phyloP scores from a whole-genome alignment of 2,797 vertebrate genomes.

The Orientallactaga sibirica region DNA sequence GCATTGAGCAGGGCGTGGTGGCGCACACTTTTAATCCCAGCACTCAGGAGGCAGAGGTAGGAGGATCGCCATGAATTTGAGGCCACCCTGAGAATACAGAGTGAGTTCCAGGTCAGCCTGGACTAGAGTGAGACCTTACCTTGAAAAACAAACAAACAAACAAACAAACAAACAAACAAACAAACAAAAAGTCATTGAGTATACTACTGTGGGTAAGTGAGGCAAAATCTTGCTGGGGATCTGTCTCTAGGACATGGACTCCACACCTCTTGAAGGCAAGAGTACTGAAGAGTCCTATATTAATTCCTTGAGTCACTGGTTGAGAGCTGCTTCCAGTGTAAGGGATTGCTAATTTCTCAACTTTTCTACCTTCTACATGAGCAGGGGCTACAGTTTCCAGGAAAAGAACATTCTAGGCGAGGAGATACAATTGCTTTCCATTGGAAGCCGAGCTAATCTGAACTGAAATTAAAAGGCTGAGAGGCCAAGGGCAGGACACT shows the following conservation, averaged over 20 bases:
- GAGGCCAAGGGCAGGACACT: slow-evolving; percentile 7
- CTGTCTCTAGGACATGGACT: background rate
- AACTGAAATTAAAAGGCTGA: background rate
- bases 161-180: too few relatives aligned
- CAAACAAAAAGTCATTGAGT: too few relatives aligned
- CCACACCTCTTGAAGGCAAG: background rate
- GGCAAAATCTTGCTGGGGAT: background rate
- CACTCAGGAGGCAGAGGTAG: too few relatives aligned
- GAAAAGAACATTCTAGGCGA: background rate
- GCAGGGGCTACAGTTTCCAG: background rate
- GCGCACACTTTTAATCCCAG: too few relatives aligned
- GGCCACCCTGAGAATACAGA: too few relatives aligned
- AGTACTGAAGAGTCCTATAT: too few relatives aligned
- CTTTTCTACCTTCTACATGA: background rate
- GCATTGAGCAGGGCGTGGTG: background rate
- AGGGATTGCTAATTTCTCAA: background rate
- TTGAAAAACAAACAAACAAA: too few relatives aligned
- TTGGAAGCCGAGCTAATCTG: background rate
- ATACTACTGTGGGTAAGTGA: background rate
- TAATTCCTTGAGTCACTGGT: background rate
- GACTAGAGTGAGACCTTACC: too few relatives aligned
- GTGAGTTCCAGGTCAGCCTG: too few relatives aligned
- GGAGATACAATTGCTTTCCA: background rate
- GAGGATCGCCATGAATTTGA: too few relatives aligned
- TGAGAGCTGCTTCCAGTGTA: background rate